These are phyloP conservation scores for Philonicus albiceps DNA, from an alignment of 2,888 invertebrate genomes.

Conservation along the genomic window DNA sequence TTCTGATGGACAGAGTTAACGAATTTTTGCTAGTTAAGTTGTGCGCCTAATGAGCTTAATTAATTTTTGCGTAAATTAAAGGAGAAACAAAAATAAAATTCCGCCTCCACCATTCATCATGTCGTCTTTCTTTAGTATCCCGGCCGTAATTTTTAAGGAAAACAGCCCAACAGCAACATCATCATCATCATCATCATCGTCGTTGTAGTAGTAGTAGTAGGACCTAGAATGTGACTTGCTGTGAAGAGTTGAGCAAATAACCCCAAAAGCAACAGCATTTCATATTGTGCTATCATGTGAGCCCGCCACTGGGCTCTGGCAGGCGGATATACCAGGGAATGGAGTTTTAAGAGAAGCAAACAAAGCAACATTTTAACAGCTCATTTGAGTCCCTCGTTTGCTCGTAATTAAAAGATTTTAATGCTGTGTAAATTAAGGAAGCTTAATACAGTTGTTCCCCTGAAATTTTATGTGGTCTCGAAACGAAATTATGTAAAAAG, in stretches of 20 bases:
- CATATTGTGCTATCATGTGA: constrained; percentile 28
- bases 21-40: background rate
- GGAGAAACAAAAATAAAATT: background rate
- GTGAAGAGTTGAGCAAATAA: constrained; percentile 20
- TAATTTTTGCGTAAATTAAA: background rate
- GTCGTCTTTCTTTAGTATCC: background rate
- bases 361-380: constrained; percentile 36
- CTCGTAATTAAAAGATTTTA: constrained; percentile 43
- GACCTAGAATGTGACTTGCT: background rate
- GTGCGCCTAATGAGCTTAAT: background rate
- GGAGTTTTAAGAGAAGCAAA: constrained; percentile 21
- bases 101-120: background rate
- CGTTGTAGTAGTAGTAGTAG: background rate
- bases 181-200: no score
- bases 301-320: background rate
- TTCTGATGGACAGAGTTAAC: background rate
- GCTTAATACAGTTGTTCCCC: constrained; percentile 38
- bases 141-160: background rate
- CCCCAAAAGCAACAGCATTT: constrained; percentile 7
- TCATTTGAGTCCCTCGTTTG: constrained; percentile 40
- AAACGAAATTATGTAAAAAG: constrained; percentile 39
- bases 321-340: background rate
- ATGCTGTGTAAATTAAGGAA: constrained; percentile 39
- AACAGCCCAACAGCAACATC: background rate
- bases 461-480: constrained; percentile 36